phyloP scores from a whole-genome alignment of 2,888 invertebrate genomes.

The Leucophenga maculata region DNA sequence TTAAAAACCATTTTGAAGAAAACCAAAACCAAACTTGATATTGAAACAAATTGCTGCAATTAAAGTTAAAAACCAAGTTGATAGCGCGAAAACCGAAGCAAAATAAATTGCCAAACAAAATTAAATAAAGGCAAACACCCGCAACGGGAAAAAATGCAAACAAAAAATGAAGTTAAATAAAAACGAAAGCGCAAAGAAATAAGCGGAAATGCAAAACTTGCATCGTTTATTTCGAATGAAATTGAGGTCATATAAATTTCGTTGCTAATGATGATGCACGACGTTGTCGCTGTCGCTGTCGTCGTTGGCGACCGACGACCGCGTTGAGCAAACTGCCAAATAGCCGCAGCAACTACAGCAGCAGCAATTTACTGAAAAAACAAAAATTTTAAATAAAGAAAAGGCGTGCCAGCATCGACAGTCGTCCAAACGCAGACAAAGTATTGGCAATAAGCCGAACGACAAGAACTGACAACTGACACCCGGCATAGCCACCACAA shows the following conservation, averaged over 20 bases:
- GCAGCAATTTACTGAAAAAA: neutral
- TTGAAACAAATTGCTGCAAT: conserved; percentile 26
- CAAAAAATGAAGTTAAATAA: conserved; percentile 22
- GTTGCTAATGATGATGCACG: conserved; percentile 23
- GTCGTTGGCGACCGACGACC: neutral
- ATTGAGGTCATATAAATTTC: conserved; percentile 32
- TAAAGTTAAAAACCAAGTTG: conserved; percentile 34
- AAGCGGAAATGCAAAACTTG: neutral
- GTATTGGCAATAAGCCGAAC: too few relatives aligned
- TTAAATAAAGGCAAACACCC: conserved; percentile 28
- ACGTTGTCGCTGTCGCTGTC: neutral
- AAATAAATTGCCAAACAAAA: conserved; percentile 39
- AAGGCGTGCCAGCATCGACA: neutral
- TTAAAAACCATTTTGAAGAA: neutral
- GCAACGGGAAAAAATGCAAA: neutral
- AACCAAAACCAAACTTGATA: neutral
- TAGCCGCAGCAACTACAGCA: neutral
- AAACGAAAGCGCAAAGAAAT: neutral
- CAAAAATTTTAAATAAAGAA: neutral
- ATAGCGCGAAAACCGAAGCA: conserved; percentile 33
- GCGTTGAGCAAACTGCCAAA: neutral
- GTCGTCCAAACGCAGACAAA: too few relatives aligned
- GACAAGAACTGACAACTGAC: too few relatives aligned
- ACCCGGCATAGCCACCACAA: too few relatives aligned
- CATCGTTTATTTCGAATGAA: conserved; percentile 27